Evolutionary conservation across 2,113 vertebrate species (phyloP), one percentile per base, ranked within the genome.

Genomic region (Siphamia tubifer): DNA sequence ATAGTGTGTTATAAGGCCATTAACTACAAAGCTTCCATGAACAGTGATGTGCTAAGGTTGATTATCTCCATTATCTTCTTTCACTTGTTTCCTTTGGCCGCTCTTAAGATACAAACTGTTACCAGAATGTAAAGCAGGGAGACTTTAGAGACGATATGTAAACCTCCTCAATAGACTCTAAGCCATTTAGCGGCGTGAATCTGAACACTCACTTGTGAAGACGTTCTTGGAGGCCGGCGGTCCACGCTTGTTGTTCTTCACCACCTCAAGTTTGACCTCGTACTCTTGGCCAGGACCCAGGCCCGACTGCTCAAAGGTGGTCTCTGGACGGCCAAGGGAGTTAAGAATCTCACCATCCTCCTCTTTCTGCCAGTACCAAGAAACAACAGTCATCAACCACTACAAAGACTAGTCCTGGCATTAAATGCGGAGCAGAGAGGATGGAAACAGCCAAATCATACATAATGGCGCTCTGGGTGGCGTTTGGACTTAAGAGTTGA

Each of bases 201-300:
- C 52, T 7, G 27, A 32, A 27, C 13, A 84, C 96, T 96, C 89
- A 99, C 98, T 96, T 81, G 97, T 99, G 47, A 96, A 89, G 15
- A 97, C 90, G 28, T 94, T 92, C 73, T 79, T 95, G 38, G 92
- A 96, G 5, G 96, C 82, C 10, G 94, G 92, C 0, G 95, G 96
- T 60, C 98, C 98, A 10, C 91, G 93, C 28, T 94, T 97, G 8
- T 96, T 96, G 88, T 99, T 98, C 77, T 99, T 99, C 86, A 99
- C 92, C 0, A 95, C 91, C 52, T 96, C 94, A 67, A 99, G 90
- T 21, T 96, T 96, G 73, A 99, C 96, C 61, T 99, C 96, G 35
- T 99, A 99, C 43, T 97, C 95, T 16, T 98, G 95, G 27, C 98
- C 98, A 2, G 98, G 97, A 28, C 94, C 95, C 66, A 99, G 90